Base-by-base conservation (phyloP, 2,113 vertebrate genomes). In the Actenoides lindsayi region DNA sequence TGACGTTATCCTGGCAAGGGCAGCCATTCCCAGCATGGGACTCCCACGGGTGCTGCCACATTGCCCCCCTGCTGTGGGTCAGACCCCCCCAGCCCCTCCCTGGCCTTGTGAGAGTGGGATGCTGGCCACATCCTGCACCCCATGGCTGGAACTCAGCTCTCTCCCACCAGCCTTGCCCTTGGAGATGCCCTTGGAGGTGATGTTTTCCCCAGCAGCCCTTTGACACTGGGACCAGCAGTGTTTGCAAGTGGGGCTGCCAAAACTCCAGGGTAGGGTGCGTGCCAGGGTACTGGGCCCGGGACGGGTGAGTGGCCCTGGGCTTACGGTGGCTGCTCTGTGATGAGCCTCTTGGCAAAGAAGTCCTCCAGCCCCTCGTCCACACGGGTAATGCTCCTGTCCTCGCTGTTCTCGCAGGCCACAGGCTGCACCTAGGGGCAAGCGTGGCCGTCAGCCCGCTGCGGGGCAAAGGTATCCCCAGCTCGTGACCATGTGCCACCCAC, bases 341-440 rank as follows among this genome's bases (percentile, higher is more conserved):
- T 98, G 97, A 99, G 97, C 97, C 98, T 99, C 98, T 99, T 99
- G 94, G 99, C 98, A 95, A 99, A 99, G 98, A 99, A 99, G 94
- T 99, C 99, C 79, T 99, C 99, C 97, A 99, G 98, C 37, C 99
- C 99, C 96, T 99, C 99, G 5, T 99, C 99, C 97, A 99, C 98
- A 0, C 99, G 97, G 59, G 98, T 98, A 93, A 99, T 99, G 92
- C 98, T 98, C 84, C 98, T 98, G 94, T 98, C 98, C 95, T 98
- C 98, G 10, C 98, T 98, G 97, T 98, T 98, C 93, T 99, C 98
- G 1, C 95, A 98, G 96, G 98, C 98, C 87, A 98, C 97, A 2
- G 98, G 98, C 80, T 98, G 98, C 70, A 99, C 98, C 99, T 99
- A 93, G 1, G 12, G 68, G 51, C 67, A 91, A 46, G 39, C 2